Percentiles rank a stretch among this genome's conserved stretches.
phyloP scores from a whole-genome alignment of 35 echinoderm and acorn worm species.

The Anneissia japonica region DNA sequence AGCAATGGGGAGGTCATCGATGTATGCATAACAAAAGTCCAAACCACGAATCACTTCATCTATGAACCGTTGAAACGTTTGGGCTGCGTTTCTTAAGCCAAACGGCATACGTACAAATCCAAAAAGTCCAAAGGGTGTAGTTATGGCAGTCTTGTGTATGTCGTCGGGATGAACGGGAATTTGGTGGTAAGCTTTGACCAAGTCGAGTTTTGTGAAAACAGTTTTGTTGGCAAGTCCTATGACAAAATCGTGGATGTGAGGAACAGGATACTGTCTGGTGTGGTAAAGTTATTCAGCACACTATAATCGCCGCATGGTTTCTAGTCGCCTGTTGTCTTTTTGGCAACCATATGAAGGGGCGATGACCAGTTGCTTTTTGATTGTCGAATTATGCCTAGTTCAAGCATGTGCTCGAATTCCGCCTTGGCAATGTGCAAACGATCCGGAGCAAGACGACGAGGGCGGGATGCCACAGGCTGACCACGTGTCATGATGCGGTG shows the following conservation, averaged over 20 bases:
- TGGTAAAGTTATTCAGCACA: constrained; percentile 29
- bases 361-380: constrained; percentile 58
- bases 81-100: constrained; percentile 34
- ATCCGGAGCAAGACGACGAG: constrained; percentile 31
- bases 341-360: constrained; percentile 52
- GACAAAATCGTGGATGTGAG: constrained; percentile 34
- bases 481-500: background rate
- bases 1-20: constrained; percentile 45
- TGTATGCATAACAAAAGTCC: constrained; percentile 38
- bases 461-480: background rate
- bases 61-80: constrained; percentile 43
- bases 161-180: constrained; percentile 43
- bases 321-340: constrained; percentile 41
- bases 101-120: constrained; percentile 57
- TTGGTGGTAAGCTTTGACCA: constrained; percentile 54
- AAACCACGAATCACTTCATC: constrained; percentile 32
- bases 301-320: constrained; percentile 52
- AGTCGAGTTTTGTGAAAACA: constrained; percentile 47
- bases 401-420: constrained; percentile 41
- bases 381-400: constrained; percentile 50
- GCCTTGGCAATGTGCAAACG: constrained; percentile 20
- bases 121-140: constrained; percentile 51
- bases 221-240: constrained; percentile 6
- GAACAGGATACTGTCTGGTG: constrained; percentile 52
- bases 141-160: constrained; percentile 43